Evolutionary conservation across 2,113 vertebrate genomes (phyloP).

Genomic region (Gallinago media): DNA sequence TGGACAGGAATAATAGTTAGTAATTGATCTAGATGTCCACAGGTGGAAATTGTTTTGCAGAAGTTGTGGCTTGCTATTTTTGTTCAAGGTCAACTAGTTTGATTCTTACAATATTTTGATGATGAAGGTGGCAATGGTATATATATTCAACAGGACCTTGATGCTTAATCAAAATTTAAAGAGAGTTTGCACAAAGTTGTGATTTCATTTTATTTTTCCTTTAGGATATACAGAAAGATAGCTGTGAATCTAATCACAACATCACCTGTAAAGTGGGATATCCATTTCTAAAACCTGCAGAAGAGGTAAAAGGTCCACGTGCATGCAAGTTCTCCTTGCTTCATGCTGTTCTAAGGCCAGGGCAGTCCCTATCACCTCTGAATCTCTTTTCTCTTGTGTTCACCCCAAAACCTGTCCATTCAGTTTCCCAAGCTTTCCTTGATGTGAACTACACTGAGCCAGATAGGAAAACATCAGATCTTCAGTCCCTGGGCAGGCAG

Average conservation of each 20-base stretch:
- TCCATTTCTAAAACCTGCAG: constrained; percentile 86
- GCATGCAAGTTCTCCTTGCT: background rate
- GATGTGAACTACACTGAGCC: background rate
- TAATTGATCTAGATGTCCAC: background rate
- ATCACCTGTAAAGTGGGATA: constrained; percentile 92
- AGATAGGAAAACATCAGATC: background rate
- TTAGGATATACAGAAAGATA: constrained; percentile 86
- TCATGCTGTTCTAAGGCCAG: background rate
- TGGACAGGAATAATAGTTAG: background rate
- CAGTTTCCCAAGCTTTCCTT: background rate
- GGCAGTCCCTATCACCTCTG: background rate
- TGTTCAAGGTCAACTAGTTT: background rate
- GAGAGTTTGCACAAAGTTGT: background rate
- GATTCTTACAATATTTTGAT: background rate
- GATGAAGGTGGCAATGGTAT: background rate
- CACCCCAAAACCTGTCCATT: background rate
- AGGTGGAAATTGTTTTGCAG: background rate
- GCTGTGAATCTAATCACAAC: constrained; percentile 82
- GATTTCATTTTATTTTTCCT: background rate
- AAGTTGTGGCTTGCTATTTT: background rate
- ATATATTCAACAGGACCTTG: background rate
- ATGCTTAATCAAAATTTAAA: background rate
- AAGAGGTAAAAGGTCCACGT: constrained; percentile 75
- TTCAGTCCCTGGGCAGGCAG: background rate
- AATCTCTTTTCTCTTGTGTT: background rate